Conservation (phyloP, 2,888 invertebrate genomes). For the Lasioglossum lativentre region DNA sequence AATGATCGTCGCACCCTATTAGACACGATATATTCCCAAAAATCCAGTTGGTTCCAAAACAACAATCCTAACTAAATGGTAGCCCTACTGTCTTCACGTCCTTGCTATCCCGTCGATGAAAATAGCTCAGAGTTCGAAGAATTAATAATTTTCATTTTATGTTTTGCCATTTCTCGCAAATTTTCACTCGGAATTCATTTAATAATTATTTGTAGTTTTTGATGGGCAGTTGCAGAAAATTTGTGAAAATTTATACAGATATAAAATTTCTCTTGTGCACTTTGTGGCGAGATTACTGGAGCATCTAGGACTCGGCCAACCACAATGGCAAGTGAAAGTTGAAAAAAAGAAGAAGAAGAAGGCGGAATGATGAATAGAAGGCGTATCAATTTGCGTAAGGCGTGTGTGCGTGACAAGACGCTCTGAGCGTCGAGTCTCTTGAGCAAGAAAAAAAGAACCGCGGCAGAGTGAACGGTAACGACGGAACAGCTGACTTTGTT, state of each 20-base stretch:
- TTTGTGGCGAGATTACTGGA: not conserved
- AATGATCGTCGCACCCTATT: no score
- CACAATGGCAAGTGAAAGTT: slow-evolving; percentile 20
- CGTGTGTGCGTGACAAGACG: slow-evolving; percentile 14
- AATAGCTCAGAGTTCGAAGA: no score
- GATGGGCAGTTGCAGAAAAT: no score
- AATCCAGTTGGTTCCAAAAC: no score
- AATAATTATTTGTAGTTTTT: no score
- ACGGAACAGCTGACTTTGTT: not conserved
- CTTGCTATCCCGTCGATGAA: no score
- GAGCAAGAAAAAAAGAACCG: not conserved
- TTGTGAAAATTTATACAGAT: not conserved
- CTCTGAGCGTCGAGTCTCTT: not conserved
- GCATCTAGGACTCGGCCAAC: not conserved
- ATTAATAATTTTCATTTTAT: no score
- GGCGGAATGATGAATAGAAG: not conserved
- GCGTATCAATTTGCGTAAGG: slow-evolving; percentile 17
- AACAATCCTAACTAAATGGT: no score
- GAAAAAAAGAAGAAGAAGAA: not conserved
- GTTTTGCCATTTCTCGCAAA: no score
- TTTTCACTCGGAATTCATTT: no score
- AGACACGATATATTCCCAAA: no score
- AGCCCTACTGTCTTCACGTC: no score
- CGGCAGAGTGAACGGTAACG: not conserved
- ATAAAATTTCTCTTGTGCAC: not conserved